Conservation (phyloP, 2,113 vertebrate genomes). For the Rhadina sibilatrix region DNA sequence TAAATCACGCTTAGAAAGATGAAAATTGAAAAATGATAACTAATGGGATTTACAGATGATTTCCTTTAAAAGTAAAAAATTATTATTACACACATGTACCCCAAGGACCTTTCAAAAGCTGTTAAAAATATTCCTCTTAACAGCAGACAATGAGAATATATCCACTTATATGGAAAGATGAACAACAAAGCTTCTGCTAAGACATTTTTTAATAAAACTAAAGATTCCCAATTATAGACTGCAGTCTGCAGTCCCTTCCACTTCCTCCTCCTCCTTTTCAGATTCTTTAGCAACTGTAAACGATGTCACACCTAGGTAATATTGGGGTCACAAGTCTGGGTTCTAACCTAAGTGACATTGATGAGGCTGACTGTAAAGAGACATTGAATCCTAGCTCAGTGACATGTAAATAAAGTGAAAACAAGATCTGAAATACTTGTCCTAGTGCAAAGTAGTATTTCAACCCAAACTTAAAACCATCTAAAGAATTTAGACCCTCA, state of each 20-base stretch:
- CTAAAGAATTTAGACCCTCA: not conserved
- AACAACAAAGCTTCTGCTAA: constrained; percentile 29
- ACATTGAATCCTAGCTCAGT: not conserved
- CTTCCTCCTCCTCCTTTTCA: not conserved
- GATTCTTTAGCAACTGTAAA: not conserved
- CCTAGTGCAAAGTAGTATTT: not conserved
- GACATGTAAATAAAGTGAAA: not conserved
- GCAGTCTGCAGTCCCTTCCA: not conserved
- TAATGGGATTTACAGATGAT: constrained; percentile 50
- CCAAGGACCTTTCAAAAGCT: constrained; percentile 28
- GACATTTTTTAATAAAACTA: constrained; percentile 10
- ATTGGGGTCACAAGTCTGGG: rapidly evolving
- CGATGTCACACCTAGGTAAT: not conserved
- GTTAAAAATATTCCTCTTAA: constrained; percentile 51
- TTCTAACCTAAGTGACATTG: not conserved
- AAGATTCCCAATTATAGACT: not conserved
- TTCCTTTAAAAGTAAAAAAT: constrained; percentile 39
- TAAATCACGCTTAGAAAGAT: constrained; percentile 49
- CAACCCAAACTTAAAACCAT: not conserved
- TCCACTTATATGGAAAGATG: constrained; percentile 19
- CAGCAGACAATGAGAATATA: constrained; percentile 43
- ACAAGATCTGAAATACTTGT: not conserved
- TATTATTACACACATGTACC: constrained; percentile 3
- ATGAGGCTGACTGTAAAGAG: not conserved
- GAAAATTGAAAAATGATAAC: constrained; percentile 33